Evolutionary conservation across 2,113 vertebrate genomes (phyloP).

Genomic region (Muntiacus reevesi): DNA sequence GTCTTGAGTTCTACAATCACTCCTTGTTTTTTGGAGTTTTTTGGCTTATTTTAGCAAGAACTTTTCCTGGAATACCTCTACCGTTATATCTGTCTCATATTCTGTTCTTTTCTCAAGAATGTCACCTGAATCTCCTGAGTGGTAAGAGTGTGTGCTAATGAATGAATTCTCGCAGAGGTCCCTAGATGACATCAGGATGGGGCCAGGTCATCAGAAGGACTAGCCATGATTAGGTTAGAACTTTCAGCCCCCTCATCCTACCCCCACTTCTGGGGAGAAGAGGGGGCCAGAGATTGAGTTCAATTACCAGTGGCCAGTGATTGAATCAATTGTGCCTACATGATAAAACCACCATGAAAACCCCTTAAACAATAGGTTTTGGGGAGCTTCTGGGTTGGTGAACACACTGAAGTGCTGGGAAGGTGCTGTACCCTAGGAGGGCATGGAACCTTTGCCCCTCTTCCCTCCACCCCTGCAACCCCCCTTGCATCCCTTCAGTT

Average conservation of each 20-base stretch:
- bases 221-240: not conserved
- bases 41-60: not conserved
- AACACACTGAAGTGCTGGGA: not conserved
- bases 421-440: not conserved
- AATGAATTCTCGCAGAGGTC: not conserved
- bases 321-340: not conserved
- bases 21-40: not conserved
- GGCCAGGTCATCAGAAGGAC: not conserved
- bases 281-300: not conserved
- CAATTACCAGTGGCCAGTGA: not conserved
- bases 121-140: not conserved
- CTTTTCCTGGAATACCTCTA: not conserved
- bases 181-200: not conserved
- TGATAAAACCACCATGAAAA: not conserved
- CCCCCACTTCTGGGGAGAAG: not conserved
- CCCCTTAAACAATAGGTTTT: not conserved
- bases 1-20: not conserved
- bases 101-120: constrained; percentile 3
- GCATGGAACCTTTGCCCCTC: not conserved
- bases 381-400: not conserved
- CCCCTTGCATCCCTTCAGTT: not conserved
- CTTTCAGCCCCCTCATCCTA: not conserved
- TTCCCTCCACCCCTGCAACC: not conserved
- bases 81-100: not conserved
- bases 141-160: not conserved